A percentile compares a stretch with the other conserved stretches of the same genome.
Conservation (phyloP, 2,888 invertebrate species). For the Thereva nobilitata region DNA sequence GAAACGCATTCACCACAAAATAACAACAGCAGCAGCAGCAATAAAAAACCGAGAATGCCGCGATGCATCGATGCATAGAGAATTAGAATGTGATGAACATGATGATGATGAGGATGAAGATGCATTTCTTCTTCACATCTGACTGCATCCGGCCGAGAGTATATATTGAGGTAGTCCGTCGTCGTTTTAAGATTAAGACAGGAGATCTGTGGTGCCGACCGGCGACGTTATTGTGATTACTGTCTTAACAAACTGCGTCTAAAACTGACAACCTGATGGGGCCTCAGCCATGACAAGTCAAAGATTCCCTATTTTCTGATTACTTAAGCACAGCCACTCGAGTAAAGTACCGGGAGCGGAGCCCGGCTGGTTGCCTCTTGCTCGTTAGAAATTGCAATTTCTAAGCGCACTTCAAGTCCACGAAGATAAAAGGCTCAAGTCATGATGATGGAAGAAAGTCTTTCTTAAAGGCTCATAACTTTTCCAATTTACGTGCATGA, state of each 20-base stretch:
- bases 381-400: no score
- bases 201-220: no score
- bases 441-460: no score
- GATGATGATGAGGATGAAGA: neutral
- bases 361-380: no score
- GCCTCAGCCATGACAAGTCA: constrained; percentile 2
- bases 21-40: no score
- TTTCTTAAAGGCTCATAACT: no score
- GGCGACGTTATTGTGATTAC: no score
- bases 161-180: neutral
- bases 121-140: constrained; percentile 7
- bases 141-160: constrained; percentile 12
- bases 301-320: constrained; percentile 4
- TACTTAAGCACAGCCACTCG: constrained; percentile 12
- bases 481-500: no score
- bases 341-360: neutral
- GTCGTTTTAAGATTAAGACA: no score
- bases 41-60: neutral
- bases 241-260: neutral
- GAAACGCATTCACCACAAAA: no score
- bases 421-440: no score
- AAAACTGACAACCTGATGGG: constrained; percentile 1
- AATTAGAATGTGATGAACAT: constrained; percentile 20
- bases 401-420: no score
- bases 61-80: constrained; percentile 22